A percentile compares a stretch with the other conserved stretches of the same genome.
Evolutionary conservation across 2,888 invertebrate genomes (phyloP).

Genomic region (Ormyrus nitidulus): DNA sequence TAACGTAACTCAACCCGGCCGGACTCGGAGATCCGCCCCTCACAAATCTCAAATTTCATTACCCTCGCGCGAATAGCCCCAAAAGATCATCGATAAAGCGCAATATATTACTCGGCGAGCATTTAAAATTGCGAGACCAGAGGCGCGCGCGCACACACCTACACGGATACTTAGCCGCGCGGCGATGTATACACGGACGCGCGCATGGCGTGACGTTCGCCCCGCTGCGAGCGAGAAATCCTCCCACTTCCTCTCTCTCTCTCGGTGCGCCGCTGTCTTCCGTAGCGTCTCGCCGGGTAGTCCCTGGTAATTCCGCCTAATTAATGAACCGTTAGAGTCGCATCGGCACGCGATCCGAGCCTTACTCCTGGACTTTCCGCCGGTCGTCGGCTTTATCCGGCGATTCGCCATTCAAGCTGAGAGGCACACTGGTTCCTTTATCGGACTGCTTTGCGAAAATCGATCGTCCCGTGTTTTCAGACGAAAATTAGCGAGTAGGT

Average conservation of each 20-base stretch:
- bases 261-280: too few relatives aligned
- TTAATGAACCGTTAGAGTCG: slow-evolving; percentile 72
- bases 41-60: slow-evolving; percentile 52
- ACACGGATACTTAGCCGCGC: too few relatives aligned
- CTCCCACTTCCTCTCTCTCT: neutral
- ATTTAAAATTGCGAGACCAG: too few relatives aligned
- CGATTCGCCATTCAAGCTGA: too few relatives aligned
- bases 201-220: neutral
- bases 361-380: too few relatives aligned
- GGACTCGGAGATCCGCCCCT: slow-evolving; percentile 32
- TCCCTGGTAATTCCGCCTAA: slow-evolving; percentile 66
- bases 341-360: slow-evolving; percentile 69
- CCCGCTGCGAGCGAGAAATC: neutral
- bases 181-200: neutral
- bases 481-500: too few relatives aligned
- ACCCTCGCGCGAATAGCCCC: slow-evolving; percentile 39
- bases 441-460: too few relatives aligned
- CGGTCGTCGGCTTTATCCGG: too few relatives aligned
- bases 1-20: slow-evolving; percentile 32
- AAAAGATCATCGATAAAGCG: slow-evolving; percentile 43
- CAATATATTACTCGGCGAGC: slow-evolving; percentile 26
- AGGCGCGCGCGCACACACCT: too few relatives aligned
- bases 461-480: too few relatives aligned
- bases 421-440: too few relatives aligned
- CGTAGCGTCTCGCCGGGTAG: neutral